phyloP scores from a whole-genome alignment of 2,888 invertebrate species.

The Callimorpha dominula region DNA sequence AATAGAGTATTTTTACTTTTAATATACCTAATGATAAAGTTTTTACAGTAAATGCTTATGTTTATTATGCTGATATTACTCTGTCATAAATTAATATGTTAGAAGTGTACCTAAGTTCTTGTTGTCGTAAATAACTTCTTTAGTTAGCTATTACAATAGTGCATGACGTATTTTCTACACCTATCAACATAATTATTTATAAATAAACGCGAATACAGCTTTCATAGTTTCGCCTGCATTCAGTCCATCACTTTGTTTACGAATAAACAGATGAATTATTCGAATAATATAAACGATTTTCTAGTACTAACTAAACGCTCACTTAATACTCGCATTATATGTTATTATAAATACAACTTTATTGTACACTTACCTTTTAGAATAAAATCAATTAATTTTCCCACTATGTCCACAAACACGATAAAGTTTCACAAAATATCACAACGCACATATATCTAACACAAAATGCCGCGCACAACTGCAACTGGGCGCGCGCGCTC shows the following conservation, averaged over 20 bases:
- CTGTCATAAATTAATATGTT: background rate
- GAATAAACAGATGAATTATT: slow-evolving; percentile 16
- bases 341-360: background rate
- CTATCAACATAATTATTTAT: slow-evolving; percentile 3
- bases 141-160: slow-evolving; percentile 3
- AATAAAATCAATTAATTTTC: slow-evolving; percentile 7
- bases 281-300: slow-evolving; percentile 11
- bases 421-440: slow-evolving; percentile 40
- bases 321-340: background rate
- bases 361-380: slow-evolving; percentile 17
- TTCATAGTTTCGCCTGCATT: slow-evolving; percentile 21
- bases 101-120: background rate
- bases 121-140: slow-evolving; percentile 9
- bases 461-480: slow-evolving; percentile 28
- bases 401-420: slow-evolving; percentile 38
- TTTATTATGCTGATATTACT: no score
- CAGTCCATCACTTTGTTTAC: slow-evolving; percentile 24
- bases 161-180: slow-evolving; percentile 4
- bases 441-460: slow-evolving; percentile 33
- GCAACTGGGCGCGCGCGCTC: slow-evolving; percentile 31
- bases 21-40: no score
- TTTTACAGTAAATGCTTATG: no score
- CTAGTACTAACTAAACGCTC: slow-evolving; percentile 4
- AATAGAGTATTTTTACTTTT: no score
- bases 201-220: slow-evolving; percentile 14